A percentile compares a stretch with the other conserved stretches of the same genome.
These are phyloP conservation scores for Clarias platycephalus DNA, from an alignment of 2,797 vertebrate genomes.

Conservation along the genomic window DNA sequence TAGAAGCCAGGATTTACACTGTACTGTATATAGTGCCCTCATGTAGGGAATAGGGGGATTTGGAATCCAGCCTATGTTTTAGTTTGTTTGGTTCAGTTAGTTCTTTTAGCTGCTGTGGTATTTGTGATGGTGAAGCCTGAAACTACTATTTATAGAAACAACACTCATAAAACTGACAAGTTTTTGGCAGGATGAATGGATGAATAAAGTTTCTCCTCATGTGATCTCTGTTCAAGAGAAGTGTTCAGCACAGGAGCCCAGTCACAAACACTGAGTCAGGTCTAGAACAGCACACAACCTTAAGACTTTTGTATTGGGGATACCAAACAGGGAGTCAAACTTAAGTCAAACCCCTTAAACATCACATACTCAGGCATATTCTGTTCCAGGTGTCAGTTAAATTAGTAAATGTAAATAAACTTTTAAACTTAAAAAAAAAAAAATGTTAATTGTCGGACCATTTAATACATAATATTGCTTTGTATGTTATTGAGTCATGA, in stretches of 20 bases:
- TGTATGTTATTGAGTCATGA: background rate
- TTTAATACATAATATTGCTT: background rate
- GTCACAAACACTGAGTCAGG: background rate
- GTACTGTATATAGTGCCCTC: background rate
- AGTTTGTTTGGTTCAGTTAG: background rate
- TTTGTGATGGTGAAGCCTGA: background rate
- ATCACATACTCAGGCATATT: background rate
- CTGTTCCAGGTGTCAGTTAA: background rate
- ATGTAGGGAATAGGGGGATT: background rate
- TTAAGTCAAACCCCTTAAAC: background rate
- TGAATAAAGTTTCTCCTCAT: background rate
- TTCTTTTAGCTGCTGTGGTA: background rate
- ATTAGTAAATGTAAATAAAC: background rate
- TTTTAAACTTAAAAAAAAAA: background rate
- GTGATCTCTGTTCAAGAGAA: background rate
- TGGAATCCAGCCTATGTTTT: background rate
- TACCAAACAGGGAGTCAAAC: too few relatives aligned
- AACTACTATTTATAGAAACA: background rate
- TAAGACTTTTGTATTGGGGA: background rate
- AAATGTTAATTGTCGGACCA: background rate
- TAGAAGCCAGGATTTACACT: background rate
- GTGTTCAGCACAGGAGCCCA: background rate
- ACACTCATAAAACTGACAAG: background rate
- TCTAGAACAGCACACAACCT: background rate
- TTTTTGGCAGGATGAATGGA: slow-evolving; percentile 1